phyloP scores from a whole-genome alignment of 2,888 invertebrate genomes.

The Sinohyriopsis cumingii region DNA sequence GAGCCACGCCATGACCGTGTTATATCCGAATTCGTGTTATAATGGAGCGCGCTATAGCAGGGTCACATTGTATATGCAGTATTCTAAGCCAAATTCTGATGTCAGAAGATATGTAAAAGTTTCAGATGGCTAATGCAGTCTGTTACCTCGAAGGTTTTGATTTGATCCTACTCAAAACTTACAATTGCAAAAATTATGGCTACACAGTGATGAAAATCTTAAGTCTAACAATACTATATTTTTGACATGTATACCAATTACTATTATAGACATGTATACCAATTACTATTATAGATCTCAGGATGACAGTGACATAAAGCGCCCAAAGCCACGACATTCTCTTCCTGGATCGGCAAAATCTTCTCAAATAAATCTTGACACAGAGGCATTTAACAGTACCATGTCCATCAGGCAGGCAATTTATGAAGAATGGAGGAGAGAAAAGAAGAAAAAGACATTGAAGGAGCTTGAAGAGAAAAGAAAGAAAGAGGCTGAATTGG shows the following conservation, averaged over 20 bases:
- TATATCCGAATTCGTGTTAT: too few relatives aligned
- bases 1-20: too few relatives aligned
- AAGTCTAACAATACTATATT: too few relatives aligned
- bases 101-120: too few relatives aligned
- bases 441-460: conserved; percentile 41
- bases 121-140: too few relatives aligned
- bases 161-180: too few relatives aligned
- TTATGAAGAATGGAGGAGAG: conserved; percentile 60
- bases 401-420: conserved; percentile 57
- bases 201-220: too few relatives aligned
- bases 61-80: too few relatives aligned
- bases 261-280: not conserved
- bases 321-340: conserved; percentile 61
- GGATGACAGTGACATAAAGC: conserved; percentile 30
- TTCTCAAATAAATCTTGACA: conserved; percentile 23
- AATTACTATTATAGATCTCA: not conserved
- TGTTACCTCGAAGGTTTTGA: too few relatives aligned
- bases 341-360: conserved; percentile 45
- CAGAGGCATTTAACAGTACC: conserved; percentile 51
- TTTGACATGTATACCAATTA: not conserved
- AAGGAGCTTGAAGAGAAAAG: conserved; percentile 51
- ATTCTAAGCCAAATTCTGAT: too few relatives aligned
- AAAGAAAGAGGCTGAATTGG: conserved; percentile 48
- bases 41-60: too few relatives aligned
- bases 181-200: too few relatives aligned